Evolutionary conservation across 2,888 invertebrate genomes (phyloP), one percentile per base, ranked within the genome.

Genomic region (Cyclophora punctaria): DNA sequence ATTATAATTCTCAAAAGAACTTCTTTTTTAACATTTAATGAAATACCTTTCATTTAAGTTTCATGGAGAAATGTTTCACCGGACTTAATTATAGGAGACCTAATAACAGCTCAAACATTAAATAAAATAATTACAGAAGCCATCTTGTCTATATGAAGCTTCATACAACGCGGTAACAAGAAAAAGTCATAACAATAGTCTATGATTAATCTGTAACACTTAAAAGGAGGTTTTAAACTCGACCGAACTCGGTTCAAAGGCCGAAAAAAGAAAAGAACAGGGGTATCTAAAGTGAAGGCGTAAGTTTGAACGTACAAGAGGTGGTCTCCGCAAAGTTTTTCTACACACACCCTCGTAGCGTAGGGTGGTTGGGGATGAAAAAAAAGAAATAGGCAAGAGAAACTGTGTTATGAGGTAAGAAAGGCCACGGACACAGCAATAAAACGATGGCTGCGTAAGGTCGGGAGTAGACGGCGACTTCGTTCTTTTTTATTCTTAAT

Each of bases 401-500:
- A 86, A 86, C 81, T 87, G 85, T 87, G 87, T 86, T 85, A 87
- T 80, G 81, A 82, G 87, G 87, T 85, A 86, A 87, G 84, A 77
- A 80, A 78, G 82, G 82, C 80, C 83, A 81, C 73, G 82, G 80
- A 77, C 82, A 78, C 80, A 79, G 80, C 77, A 86, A 83, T 81
- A 85, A 85, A 85, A 84, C 80, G 81, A 84, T 73, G 75, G 75
- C 70, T 78, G 80, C 79, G 83, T 83, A 79, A 80, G 83, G 79
- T 79, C 82, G 83, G 64, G 60, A 60, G 67, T 66, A 72, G 73
- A 71, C 73, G 69, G 69, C 64, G 72, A 77, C 70, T 76, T 80
- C 78, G 77, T 74, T 69, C 69, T 75, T 73, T 74, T 69, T 74
- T 66, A 69, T 70, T 75, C 75, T 69, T 68, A 63, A 66, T 63